Evolutionary conservation across 2,113 vertebrate genomes (phyloP), one percentile per base, ranked within the genome.

Genomic region (Mixornis gularis): DNA sequence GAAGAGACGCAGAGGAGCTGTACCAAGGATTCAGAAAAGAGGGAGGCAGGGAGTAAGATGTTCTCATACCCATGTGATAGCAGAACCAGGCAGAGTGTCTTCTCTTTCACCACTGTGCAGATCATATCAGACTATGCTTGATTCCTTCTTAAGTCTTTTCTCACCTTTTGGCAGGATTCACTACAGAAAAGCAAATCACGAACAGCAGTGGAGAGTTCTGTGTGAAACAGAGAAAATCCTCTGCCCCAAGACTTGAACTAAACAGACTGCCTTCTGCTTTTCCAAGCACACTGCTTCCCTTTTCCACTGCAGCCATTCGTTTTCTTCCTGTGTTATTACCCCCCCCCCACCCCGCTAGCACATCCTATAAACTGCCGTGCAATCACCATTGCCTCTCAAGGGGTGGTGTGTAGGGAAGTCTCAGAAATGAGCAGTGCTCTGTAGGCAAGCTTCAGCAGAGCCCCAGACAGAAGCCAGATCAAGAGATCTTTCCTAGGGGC

Each of bases 281-380:
- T 44, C 36, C 58, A 78, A 46, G 64, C 69, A 43, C 0, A 0
- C 17, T 27, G 25, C 21, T 74, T 70, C 43, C 19, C 12, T n/a
- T 17, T 72, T 59, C 40, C 16, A 51, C 20, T 0, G 0, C 52
- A 82, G 52, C 9, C n/a, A 11, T 63, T 62, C 1, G 2, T 56
- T 84, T 59, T 36, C 41, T 87, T 86, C 44, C 40, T n/a, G 29
- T 7, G 1, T 10, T 41, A 29, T n/a, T n/a, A n/a, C n/a, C n/a
- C n/a, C 27, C 13, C 44, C 46, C 19, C 29, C 20, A 34, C 7
- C 7, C 59, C 0, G 0, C 22, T 48, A 58, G 60, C 4, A 4
- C 12, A 52, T 49, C n/a, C 65, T 58, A 9, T 34, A 38, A 71
- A 30, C 36, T 49, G 24, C n/a, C 17, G 18, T 30, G 21, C 34